Evolutionary conservation across 2,113 vertebrate genomes (phyloP).

Genomic region (Mustela lutreola): DNA sequence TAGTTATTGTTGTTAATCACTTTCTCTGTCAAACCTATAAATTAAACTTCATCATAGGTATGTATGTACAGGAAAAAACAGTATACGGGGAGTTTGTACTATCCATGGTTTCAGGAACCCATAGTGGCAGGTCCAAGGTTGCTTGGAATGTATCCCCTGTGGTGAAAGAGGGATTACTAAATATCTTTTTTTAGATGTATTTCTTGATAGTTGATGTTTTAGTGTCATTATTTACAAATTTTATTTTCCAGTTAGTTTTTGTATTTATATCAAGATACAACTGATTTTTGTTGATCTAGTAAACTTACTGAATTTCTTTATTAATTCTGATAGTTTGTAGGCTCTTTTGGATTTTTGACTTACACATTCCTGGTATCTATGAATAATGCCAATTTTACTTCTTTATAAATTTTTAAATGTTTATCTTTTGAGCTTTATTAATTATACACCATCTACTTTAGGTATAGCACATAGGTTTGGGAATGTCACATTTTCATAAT

Average conservation of each 20-base stretch:
- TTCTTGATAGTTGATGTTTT: conserved; percentile 12
- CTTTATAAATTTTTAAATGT: neutral
- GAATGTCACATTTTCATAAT: conserved; percentile 13
- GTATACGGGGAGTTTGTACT: neutral
- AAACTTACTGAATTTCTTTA: neutral
- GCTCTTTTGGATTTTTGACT: neutral
- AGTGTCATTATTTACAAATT: conserved; percentile 14
- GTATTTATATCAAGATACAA: neutral
- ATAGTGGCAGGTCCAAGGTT: neutral
- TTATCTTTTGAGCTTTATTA: neutral
- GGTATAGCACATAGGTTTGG: neutral
- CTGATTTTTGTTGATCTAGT: neutral
- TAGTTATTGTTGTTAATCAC: neutral
- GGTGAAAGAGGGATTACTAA: neutral
- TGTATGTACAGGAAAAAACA: neutral
- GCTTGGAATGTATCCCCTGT: neutral
- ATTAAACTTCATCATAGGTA: neutral
- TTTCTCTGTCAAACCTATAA: neutral
- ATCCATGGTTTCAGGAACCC: neutral
- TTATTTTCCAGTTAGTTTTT: neutral
- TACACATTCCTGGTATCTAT: neutral
- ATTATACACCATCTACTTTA: neutral
- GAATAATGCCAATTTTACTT: neutral
- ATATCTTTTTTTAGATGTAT: neutral
- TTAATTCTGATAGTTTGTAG: neutral